A percentile compares a stretch with the other conserved stretches of the same genome.
Conservation (phyloP, 2,797 vertebrate species). For the Thalassophryne amazonica region DNA sequence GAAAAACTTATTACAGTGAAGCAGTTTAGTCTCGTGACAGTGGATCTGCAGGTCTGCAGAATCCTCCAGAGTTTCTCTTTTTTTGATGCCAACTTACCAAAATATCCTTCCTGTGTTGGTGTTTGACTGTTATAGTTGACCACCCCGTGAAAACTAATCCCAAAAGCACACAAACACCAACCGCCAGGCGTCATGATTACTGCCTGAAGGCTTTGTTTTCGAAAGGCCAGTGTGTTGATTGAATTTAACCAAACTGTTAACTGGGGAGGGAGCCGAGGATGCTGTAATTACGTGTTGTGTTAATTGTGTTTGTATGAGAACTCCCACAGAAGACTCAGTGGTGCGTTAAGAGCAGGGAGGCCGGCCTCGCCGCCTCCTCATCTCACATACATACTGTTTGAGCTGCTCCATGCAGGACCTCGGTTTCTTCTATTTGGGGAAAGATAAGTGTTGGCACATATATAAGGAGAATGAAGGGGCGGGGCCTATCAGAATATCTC, state of each 20-base stretch:
- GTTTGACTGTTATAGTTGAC: slow-evolving; percentile 32
- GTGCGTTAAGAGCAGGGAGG: slow-evolving; percentile 41
- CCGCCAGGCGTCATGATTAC: slow-evolving; percentile 5
- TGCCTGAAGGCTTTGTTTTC: slow-evolving; percentile 49
- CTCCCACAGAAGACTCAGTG: slow-evolving; percentile 48
- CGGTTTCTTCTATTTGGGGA: slow-evolving; percentile 23
- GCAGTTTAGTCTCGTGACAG: slow-evolving; percentile 19
- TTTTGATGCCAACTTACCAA: not conserved
- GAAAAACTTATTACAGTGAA: not conserved
- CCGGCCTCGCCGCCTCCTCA: slow-evolving; percentile 15
- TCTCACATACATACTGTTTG: slow-evolving; percentile 33
- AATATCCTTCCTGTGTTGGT: slow-evolving; percentile 31
- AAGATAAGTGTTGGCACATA: slow-evolving; percentile 27
- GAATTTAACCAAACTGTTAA: slow-evolving; percentile 58
- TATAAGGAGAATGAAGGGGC: too few relatives aligned
- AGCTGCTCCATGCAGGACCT: slow-evolving; percentile 42
- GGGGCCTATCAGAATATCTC: not conserved
- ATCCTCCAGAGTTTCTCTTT: not conserved
- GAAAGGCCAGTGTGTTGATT: slow-evolving; percentile 50
- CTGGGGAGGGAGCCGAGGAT: slow-evolving; percentile 30
- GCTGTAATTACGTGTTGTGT: slow-evolving; percentile 59
- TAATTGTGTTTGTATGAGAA: slow-evolving; percentile 65
- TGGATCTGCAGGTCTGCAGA: not conserved
- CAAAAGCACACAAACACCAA: slow-evolving; percentile 33
- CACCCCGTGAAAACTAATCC: slow-evolving; percentile 45